Evolutionary conservation across 1,140 invertebrate genomes (phyloP).

Genomic region (Drosophila grimshawi): DNA sequence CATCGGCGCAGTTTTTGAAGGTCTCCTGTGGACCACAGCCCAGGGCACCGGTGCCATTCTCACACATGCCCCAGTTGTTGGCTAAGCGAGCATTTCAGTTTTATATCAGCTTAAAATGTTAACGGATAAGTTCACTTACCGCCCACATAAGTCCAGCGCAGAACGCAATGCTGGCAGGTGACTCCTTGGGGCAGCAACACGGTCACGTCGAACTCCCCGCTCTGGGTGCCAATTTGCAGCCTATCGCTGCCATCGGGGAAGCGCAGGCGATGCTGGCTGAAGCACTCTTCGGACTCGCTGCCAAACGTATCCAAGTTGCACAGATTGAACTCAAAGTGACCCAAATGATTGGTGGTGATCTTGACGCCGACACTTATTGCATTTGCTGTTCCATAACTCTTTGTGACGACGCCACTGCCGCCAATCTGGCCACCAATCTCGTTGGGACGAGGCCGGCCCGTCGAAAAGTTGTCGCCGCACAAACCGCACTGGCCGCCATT

Average conservation of each 20-base stretch:
- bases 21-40: constrained; percentile 89
- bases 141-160: constrained; percentile 89
- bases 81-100: constrained; percentile 57
- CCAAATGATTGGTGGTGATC: constrained; percentile 86
- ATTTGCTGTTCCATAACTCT: constrained; percentile 76
- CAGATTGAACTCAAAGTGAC: constrained; percentile 86
- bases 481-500: constrained; percentile 87
- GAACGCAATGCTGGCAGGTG: constrained; percentile 88
- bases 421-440: constrained; percentile 88
- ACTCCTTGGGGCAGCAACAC: constrained; percentile 86
- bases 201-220: constrained; percentile 79
- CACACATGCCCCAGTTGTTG: constrained; percentile 87
- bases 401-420: constrained; percentile 86
- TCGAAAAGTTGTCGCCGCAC: constrained; percentile 86
- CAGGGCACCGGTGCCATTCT: constrained; percentile 76
- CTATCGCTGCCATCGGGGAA: constrained; percentile 85
- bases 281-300: constrained; percentile 87
- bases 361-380: constrained; percentile 75
- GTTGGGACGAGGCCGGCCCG: constrained; percentile 86
- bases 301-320: constrained; percentile 85
- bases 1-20: constrained; percentile 89
- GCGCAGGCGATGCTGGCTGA: constrained; percentile 85
- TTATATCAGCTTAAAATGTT: background rate
- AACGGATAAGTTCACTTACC: constrained; percentile 39
- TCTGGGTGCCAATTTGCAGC: constrained; percentile 57